Percentiles rank a stretch among this genome's conserved stretches.
Evolutionary conservation across 1,140 invertebrate genomes (phyloP).

Genomic region (Drosophila tristis): DNA sequence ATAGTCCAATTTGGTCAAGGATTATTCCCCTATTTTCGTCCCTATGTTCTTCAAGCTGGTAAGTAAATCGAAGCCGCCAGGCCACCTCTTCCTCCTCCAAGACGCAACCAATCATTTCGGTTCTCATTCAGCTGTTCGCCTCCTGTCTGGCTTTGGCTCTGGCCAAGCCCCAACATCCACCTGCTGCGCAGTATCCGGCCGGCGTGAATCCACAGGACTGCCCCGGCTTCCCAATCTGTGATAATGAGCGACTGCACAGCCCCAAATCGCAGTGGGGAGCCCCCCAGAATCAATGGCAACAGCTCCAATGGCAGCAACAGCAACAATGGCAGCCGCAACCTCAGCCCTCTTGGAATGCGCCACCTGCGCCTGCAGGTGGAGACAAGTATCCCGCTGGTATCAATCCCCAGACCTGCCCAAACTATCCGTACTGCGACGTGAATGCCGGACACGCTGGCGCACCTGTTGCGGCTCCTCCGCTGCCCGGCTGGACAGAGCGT

Average conservation of each 20-base stretch:
- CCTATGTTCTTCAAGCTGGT: conserved; percentile 83
- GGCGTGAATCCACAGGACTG: conserved; percentile 84
- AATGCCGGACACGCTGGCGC: conserved; percentile 68
- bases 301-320: conserved; percentile 61
- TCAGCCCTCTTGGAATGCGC: conserved; percentile 71
- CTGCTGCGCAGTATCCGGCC: conserved; percentile 80
- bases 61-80: conserved; percentile 42
- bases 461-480: conserved; percentile 66
- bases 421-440: conserved; percentile 84
- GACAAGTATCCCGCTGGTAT: conserved; percentile 84
- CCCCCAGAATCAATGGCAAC: conserved; percentile 68
- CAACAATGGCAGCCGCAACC: conserved; percentile 54
- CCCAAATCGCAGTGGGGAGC: conserved; percentile 68
- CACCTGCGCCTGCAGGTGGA: conserved; percentile 64
- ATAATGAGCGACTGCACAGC: conserved; percentile 83
- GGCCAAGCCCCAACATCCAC: conserved; percentile 79
- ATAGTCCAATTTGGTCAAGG: conserved; percentile 83
- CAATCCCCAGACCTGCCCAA: conserved; percentile 84
- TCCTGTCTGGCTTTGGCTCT: conserved; percentile 65
- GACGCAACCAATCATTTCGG: neutral
- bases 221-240: conserved; percentile 84
- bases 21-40: conserved; percentile 46
- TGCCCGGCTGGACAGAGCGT: conserved; percentile 83
- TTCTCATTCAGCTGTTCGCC: conserved; percentile 58
- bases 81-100: neutral